phyloP scores from a whole-genome alignment of 2,113 vertebrate genomes.

The Cyprinodon variegatus region DNA sequence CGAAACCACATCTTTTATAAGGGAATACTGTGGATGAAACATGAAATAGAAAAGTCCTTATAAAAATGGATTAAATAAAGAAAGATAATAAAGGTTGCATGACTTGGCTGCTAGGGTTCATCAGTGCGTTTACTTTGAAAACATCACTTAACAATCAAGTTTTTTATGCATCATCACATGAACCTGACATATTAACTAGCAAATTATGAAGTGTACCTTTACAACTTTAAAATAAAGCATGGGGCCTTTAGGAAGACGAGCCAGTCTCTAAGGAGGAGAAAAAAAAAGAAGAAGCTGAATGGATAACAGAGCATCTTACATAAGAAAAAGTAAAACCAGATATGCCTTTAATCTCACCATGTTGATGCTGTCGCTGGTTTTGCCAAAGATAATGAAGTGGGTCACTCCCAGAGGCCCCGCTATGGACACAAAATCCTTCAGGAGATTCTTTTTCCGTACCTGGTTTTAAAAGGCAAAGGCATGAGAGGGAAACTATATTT shows the following conservation, averaged over 20 bases:
- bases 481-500: not conserved
- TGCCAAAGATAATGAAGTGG: slow-evolving; percentile 89
- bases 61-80: not conserved
- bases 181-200: not conserved
- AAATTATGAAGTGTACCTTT: slow-evolving; percentile 75
- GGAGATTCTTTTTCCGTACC: slow-evolving; percentile 86
- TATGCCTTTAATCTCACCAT: slow-evolving; percentile 77
- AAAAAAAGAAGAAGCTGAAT: not conserved
- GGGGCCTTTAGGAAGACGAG: slow-evolving; percentile 90
- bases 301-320: not conserved
- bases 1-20: slow-evolving; percentile 89
- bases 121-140: slow-evolving; percentile 81
- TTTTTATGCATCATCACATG: slow-evolving; percentile 64
- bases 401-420: slow-evolving; percentile 91
- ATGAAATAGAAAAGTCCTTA: not conserved
- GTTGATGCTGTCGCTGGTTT: slow-evolving; percentile 80
- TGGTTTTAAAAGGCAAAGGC: slow-evolving; percentile 34
- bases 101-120: slow-evolving; percentile 10
- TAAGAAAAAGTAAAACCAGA: fast-evolving
- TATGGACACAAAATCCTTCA: slow-evolving; percentile 90
- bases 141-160: slow-evolving; percentile 71
- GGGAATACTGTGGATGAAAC: slow-evolving; percentile 79
- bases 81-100: fast-evolving
- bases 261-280: slow-evolving; percentile 80
- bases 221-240: slow-evolving; percentile 85